Evolutionary conservation across 1,140 invertebrate genomes (phyloP).

Genomic region (Eumaeus atala): DNA sequence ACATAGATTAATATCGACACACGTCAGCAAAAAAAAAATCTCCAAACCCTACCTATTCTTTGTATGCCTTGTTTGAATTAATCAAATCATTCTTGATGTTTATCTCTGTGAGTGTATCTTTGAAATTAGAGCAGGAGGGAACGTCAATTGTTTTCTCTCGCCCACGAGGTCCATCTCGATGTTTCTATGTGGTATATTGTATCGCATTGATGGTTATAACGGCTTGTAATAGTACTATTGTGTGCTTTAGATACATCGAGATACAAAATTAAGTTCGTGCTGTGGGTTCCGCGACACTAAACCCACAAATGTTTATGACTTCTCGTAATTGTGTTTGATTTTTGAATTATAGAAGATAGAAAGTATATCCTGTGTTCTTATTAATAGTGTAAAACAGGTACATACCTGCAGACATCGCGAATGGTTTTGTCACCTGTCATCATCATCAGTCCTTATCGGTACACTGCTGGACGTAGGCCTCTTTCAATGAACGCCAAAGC

Average conservation of each 20-base stretch:
- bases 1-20: conserved; percentile 68
- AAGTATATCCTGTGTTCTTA: not conserved
- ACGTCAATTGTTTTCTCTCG: conserved; percentile 66
- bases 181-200: conserved; percentile 44
- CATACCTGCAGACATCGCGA: too few relatives aligned
- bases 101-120: conserved; percentile 63
- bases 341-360: too few relatives aligned
- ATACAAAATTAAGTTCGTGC: not conserved
- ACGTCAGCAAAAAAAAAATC: conserved; percentile 65
- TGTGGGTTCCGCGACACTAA: too few relatives aligned
- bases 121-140: conserved; percentile 69
- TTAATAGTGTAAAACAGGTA: too few relatives aligned
- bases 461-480: too few relatives aligned
- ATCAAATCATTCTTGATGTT: conserved; percentile 68
- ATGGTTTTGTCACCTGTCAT: too few relatives aligned
- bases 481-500: too few relatives aligned
- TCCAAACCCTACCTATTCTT: conserved; percentile 59
- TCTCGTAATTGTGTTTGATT: too few relatives aligned
- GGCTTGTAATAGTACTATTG: conserved; percentile 72
- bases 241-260: conserved; percentile 32
- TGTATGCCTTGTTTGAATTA: conserved; percentile 64
- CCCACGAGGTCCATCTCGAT: conserved; percentile 58
- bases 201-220: conserved; percentile 60
- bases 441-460: too few relatives aligned
- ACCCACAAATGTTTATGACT: too few relatives aligned